Base-by-base conservation (phyloP, 2,797 vertebrate genomes). In the Pteronotus mesoamericanus region DNA sequence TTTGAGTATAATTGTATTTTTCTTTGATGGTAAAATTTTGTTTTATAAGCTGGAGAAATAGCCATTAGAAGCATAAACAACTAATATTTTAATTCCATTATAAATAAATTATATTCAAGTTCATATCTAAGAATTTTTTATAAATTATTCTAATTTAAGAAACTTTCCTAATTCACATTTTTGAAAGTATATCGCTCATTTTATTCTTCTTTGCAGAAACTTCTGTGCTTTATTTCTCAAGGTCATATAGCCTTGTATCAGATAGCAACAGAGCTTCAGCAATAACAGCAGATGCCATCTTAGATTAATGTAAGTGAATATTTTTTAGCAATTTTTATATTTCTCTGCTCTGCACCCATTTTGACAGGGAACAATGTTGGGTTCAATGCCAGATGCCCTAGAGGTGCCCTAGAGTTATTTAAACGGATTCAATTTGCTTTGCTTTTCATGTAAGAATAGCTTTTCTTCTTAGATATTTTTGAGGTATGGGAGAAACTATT, bases 221-320 rank as follows among this genome's bases (percentile, higher is more conserved):
- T 96, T 95, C 46, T 93, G 42, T 94, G 79, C 66, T 98, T 86
- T 53, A 48, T 77, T 95, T 88, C 14, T 79, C 96, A 98, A 98
- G 97, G 96, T 98, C 97, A 97, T 39, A 77, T 72, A 96, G 68
- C 32, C 29, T 74, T 71, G 92, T 97, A 98, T 97, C 97, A 97
- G 97, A 92, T 59, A 97, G 95, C 89, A 96, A 91, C 93, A 98
- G 96, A 97, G 24, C 82, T 96, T 97, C 91, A 97, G 85, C 80
- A 96, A 83, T 96, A 98, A 96, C 89, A 98, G 66, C 84, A 98
- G 95, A 98, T 98, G 97, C 91, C 97, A 98, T 96, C 97, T 97
- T 96, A 98, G 97, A 98, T 98, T 98, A 98, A 98, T 96, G 94
- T 93, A 98, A 97, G 89, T 89, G 95, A 97, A 97, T 97, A 88